Conservation (phyloP, 2,113 vertebrate genomes). For the Chroicocephalus ridibundus region DNA sequence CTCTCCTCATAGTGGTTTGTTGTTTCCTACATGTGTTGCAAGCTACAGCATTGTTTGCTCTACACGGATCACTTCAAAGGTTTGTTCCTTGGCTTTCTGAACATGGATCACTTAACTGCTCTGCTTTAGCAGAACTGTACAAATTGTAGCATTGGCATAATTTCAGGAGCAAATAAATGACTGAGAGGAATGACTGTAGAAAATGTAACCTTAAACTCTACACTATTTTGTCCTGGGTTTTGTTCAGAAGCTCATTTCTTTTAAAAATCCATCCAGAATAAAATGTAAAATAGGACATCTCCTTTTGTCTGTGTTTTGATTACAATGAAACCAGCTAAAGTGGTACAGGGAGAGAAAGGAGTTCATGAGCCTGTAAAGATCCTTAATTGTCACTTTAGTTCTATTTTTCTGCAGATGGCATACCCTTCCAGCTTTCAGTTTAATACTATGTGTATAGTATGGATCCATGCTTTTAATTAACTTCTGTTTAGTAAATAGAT, state of each 20-base stretch:
- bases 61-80: fast-evolving
- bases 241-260: not conserved
- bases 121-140: not conserved
- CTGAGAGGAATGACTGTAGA: not conserved
- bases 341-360: not conserved
- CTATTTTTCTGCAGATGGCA: not conserved
- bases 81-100: not conserved
- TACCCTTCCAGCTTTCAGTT: not conserved
- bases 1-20: fast-evolving
- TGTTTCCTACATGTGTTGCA: not conserved
- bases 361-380: not conserved
- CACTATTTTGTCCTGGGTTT: not conserved
- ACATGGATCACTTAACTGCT: not conserved
- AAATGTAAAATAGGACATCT: not conserved
- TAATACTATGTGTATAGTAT: not conserved
- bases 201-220: not conserved
- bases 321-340: not conserved
- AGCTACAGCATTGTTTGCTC: not conserved
- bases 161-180: not conserved
- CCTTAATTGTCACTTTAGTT: not conserved
- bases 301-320: not conserved
- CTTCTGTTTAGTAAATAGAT: slow-evolving; percentile 68
- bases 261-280: not conserved
- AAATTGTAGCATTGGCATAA: not conserved
- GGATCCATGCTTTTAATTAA: slow-evolving; percentile 74